phyloP scores from a whole-genome alignment of 2,797 vertebrate species.

The Micropoecilia bifurca region DNA sequence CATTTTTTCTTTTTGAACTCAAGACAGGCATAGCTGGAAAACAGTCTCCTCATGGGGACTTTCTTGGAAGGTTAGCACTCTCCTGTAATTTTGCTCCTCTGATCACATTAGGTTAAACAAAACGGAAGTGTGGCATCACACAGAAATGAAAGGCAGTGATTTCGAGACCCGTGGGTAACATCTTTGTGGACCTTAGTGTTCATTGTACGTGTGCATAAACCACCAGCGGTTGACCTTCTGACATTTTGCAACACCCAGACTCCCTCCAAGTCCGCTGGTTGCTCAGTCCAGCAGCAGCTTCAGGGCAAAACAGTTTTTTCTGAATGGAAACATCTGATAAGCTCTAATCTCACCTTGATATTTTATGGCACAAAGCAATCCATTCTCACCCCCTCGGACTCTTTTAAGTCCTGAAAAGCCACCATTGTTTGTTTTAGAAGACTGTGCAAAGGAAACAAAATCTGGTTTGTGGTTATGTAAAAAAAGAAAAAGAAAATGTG shows the following conservation, averaged over 20 bases:
- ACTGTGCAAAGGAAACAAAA: constrained; percentile 5
- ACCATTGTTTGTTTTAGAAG: constrained; percentile 60
- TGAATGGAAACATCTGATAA: constrained; percentile 67
- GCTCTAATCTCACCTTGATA: constrained; percentile 73
- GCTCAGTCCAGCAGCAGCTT: constrained; percentile 35
- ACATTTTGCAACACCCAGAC: constrained; percentile 34
- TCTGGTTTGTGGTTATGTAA: constrained; percentile 38
- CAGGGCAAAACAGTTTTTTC: constrained; percentile 35
- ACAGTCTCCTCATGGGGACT: constrained; percentile 13
- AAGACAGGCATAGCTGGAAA: constrained; percentile 9
- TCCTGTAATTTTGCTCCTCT: constrained; percentile 44
- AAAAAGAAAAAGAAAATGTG: constrained; percentile 34
- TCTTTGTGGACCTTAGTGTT: constrained; percentile 36
- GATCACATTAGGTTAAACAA: constrained; percentile 56
- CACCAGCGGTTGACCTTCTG: constrained; percentile 53
- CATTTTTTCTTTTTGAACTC: constrained; percentile 1
- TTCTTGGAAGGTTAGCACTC: constrained; percentile 48
- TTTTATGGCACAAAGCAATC: constrained; percentile 48
- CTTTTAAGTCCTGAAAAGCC: constrained; percentile 71
- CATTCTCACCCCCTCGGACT: constrained; percentile 25
- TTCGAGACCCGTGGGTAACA: constrained; percentile 37
- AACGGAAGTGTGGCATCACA: constrained; percentile 24
- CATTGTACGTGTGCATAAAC: constrained; percentile 61
- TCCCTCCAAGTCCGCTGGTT: constrained; percentile 13
- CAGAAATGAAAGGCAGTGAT: constrained; percentile 38